phyloP scores from a whole-genome alignment of 2,797 vertebrate species.

The Calcarius lapponicus region DNA sequence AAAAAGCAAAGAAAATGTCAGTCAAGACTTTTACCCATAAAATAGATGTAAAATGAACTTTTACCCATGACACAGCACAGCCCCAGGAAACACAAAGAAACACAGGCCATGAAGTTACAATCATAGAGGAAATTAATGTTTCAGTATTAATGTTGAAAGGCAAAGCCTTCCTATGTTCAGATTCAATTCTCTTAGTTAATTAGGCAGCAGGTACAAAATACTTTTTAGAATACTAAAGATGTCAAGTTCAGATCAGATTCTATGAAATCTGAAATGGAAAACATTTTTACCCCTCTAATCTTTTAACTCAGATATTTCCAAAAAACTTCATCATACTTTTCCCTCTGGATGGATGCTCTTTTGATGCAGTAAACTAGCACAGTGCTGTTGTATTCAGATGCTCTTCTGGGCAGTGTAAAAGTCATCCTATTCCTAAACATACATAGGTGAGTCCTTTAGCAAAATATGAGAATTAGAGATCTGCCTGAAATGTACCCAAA shows the following conservation, averaged over 20 bases:
- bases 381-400: background rate
- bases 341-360: background rate
- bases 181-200: background rate
- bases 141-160: background rate
- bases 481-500: background rate
- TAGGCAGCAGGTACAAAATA: background rate
- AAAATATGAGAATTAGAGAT: background rate
- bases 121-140: background rate
- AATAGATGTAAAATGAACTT: background rate
- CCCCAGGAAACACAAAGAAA: background rate
- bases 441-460: background rate
- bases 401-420: background rate
- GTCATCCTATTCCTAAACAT: background rate
- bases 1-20: constrained; percentile 24
- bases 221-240: background rate
- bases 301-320: background rate
- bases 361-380: background rate
- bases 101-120: accelerated
- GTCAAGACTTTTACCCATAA: background rate
- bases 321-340: background rate
- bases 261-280: background rate
- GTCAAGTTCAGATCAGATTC: background rate
- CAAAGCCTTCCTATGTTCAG: background rate
- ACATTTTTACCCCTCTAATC: background rate
- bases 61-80: background rate